Conservation (phyloP, 92 coral and sea anemone species). For the Heteractis magnifica region DNA sequence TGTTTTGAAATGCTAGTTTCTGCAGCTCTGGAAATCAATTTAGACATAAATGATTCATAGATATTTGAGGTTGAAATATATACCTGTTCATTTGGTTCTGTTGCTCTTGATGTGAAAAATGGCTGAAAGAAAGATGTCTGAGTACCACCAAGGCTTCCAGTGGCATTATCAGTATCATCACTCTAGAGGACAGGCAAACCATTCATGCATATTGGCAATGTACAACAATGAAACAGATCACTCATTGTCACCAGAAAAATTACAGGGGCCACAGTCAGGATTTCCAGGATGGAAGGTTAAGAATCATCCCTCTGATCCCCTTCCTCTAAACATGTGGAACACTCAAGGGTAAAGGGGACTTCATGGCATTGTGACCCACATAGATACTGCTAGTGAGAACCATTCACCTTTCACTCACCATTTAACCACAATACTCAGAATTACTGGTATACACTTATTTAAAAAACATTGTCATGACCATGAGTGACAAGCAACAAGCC, state of each 20-base stretch:
- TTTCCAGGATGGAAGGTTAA: too few relatives aligned
- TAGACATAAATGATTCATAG: not conserved
- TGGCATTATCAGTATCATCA: not conserved
- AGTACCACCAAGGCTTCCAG: not conserved
- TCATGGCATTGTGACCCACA: too few relatives aligned
- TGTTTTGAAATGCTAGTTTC: not conserved
- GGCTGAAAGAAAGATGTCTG: constrained; percentile 26
- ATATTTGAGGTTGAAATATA: not conserved
- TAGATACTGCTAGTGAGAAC: too few relatives aligned
- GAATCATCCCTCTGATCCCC: not conserved
- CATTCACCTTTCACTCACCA: too few relatives aligned
- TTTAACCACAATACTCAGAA: too few relatives aligned
- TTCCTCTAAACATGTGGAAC: not conserved
- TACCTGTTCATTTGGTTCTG: constrained; percentile 21
- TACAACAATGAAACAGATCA: not conserved
- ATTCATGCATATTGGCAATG: not conserved
- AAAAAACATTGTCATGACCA: too few relatives aligned
- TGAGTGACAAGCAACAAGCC: too few relatives aligned
- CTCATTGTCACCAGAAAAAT: too few relatives aligned
- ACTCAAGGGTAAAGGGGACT: too few relatives aligned
- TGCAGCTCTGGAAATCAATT: not conserved
- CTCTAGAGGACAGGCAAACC: not conserved
- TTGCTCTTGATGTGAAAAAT: constrained; percentile 20
- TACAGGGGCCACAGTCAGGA: too few relatives aligned
- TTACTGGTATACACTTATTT: too few relatives aligned